Base-by-base conservation (phyloP, 2,113 vertebrate species). In the Dasyprocta punctata region DNA sequence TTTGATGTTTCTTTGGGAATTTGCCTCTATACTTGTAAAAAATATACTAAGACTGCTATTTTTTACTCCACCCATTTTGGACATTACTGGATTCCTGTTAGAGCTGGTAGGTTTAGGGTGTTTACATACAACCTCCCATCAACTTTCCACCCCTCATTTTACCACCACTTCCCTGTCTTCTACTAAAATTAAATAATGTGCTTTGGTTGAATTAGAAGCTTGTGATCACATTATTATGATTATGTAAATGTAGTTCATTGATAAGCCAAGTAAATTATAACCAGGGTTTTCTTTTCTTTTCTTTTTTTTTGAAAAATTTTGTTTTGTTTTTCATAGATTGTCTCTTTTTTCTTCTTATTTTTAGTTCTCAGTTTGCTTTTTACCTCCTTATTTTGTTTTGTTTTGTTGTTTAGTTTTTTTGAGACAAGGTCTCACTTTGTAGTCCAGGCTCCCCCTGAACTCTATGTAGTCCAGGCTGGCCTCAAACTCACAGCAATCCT, bases 151-250 rank as follows among this genome's bases (percentile, higher is more conserved):
- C 13, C 36, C 71, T 33, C 26, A 33, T 60, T 44, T 83, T 44
- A 33, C 14, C 24, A 54, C 10, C 5, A 1, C 10, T 9, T 58
- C 30, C 52, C 11, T 11, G 30, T 82, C 26, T 54, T 89, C 61
- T 33, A 54, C 17, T 33, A 63, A 71, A 69, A 92, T 33, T n/a
- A 56, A 3, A 41, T 78, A 30, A 5, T 36, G 56, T 0, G 0
- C 30, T 90, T 90, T 86, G 90, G 20, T 91, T 96, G 69, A 78
- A 36, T 88, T 93, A 75, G 58, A 91, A 73, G 54, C 69, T 28
- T 86, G 3, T 56, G 49, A 2, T 61, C 81, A 94, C 47, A 78
- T 98, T 89, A 83, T 75, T 88, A 69, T 52, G 61, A 75, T 26
- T 86, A 75, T 73, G 41, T n/a, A 28, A 41, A 60, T 91, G 22